Conservation (phyloP, 1,140 invertebrate species). For the Dinoponera quadriceps region DNA sequence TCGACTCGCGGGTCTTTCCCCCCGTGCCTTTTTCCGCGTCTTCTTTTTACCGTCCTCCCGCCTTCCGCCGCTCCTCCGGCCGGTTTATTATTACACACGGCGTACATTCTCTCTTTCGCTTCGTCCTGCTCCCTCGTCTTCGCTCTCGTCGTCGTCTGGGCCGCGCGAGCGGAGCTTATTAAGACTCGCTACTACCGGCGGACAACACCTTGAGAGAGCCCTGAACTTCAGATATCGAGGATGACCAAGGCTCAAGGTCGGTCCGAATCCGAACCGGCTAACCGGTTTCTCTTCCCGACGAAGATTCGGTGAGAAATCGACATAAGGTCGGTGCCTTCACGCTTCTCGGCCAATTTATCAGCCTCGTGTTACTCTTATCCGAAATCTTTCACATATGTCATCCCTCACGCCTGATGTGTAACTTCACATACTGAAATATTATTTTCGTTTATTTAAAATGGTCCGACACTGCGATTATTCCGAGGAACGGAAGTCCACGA, state of each 20-base stretch:
- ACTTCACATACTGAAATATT: too few relatives aligned
- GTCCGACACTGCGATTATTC: too few relatives aligned
- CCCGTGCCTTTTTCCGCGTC: conserved; percentile 6
- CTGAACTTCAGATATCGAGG: conserved; percentile 71
- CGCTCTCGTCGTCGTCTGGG: conserved; percentile 8
- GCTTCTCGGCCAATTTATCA: conserved; percentile 53
- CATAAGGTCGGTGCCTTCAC: conserved; percentile 56
- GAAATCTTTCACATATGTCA: too few relatives aligned
- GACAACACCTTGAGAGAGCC: conserved; percentile 66
- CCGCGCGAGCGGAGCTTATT: conserved; percentile 62
- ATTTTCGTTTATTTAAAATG: too few relatives aligned
- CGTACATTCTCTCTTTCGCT: conserved; percentile 20
- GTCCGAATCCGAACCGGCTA: conserved; percentile 67
- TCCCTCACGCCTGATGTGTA: too few relatives aligned
- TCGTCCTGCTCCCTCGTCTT: neutral
- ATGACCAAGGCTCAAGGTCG: conserved; percentile 71
- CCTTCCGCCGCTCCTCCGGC: conserved; percentile 23
- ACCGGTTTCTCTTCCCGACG: conserved; percentile 69
- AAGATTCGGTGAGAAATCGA: conserved; percentile 70
- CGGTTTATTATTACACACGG: conserved; percentile 71
- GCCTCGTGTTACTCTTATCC: neutral
- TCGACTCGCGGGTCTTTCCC: conserved; percentile 44
- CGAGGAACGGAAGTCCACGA: too few relatives aligned
- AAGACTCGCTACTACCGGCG: conserved; percentile 52
- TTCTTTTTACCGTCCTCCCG: conserved; percentile 55